A percentile compares a stretch with the other conserved stretches of the same genome.
phyloP scores from a whole-genome alignment of 2,888 invertebrate species.

The Nomada goodeniana region DNA sequence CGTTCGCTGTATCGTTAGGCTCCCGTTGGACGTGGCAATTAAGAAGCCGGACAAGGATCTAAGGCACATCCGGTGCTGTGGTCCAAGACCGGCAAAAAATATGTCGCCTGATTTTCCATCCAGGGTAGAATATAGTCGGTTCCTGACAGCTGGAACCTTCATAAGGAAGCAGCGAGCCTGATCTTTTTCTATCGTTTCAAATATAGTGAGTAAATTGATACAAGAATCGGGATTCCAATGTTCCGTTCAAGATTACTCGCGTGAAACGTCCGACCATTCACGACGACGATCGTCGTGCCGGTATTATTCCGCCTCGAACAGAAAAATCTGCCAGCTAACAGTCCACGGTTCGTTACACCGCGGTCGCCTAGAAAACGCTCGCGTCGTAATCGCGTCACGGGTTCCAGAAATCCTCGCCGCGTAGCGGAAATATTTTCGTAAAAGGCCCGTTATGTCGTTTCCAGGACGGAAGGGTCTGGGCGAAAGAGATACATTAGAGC shows the following conservation, averaged over 20 bases:
- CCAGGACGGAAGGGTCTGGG: not conserved
- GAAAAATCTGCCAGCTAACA: conserved; percentile 5
- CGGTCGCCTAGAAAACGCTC: conserved; percentile 9
- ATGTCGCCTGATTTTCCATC: not conserved
- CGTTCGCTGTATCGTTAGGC: conserved; percentile 39
- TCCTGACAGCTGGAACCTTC: not conserved
- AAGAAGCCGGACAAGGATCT: conserved; percentile 44
- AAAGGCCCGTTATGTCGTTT: not conserved
- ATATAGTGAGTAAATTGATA: too few relatives aligned
- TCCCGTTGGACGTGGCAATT: conserved; percentile 48
- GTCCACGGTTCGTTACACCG: conserved; percentile 39
- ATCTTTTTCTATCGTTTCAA: too few relatives aligned
- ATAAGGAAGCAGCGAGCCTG: not conserved
- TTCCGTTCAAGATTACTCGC: too few relatives aligned
- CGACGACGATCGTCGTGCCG: not conserved
- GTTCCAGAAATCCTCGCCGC: conserved; percentile 20
- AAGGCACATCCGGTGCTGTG: not conserved
- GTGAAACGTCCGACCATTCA: not conserved
- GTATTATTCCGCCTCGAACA: conserved; percentile 10
- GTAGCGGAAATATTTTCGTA: conserved; percentile 10
- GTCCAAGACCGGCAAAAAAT: conserved; percentile 1
- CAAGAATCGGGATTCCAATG: too few relatives aligned
- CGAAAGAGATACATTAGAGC: conserved; percentile 30
- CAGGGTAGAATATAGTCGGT: not conserved
- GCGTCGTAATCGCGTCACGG: conserved; percentile 18